A percentile compares a stretch with the other conserved stretches of the same genome.
These are phyloP conservation scores for Scaptomyza hsui DNA, from an alignment of 1,140 invertebrate species.

Conservation along the genomic window DNA sequence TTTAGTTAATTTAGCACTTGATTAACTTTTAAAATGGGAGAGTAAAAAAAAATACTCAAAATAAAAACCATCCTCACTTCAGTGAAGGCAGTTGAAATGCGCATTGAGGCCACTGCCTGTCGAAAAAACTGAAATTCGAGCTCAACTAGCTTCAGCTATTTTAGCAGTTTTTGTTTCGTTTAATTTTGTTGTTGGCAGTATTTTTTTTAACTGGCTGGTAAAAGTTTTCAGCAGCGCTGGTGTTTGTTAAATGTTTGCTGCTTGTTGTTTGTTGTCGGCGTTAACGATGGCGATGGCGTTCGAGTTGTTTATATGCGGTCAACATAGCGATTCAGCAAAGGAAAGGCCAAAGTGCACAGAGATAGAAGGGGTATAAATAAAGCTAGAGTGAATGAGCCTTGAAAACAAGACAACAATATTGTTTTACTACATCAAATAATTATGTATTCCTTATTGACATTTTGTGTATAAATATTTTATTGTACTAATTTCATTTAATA, in stretches of 20 bases:
- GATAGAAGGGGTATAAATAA: too few relatives aligned
- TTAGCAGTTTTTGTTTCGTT: conserved; percentile 12
- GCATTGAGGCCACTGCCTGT: conserved; percentile 68
- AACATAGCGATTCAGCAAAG: conserved; percentile 43
- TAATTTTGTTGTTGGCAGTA: conserved; percentile 31
- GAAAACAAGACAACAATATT: not conserved
- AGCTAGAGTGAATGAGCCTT: too few relatives aligned
- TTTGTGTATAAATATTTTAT: too few relatives aligned
- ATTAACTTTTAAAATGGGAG: conserved; percentile 64
- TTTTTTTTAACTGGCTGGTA: conserved; percentile 60
- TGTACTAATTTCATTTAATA: too few relatives aligned
- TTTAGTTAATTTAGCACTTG: conserved; percentile 77
- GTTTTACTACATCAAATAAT: too few relatives aligned
- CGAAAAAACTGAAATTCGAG: conserved; percentile 68
- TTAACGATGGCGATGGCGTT: conserved; percentile 16
- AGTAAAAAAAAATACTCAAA: conserved; percentile 9
- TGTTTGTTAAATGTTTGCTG: conserved; percentile 65
- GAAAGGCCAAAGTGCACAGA: conserved; percentile 13
- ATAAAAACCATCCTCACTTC: conserved; percentile 18
- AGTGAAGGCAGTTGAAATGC: conserved; percentile 69
- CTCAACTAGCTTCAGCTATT: conserved; percentile 44
- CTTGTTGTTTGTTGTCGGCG: conserved; percentile 46
- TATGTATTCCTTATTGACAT: too few relatives aligned
- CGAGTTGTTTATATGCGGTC: conserved; percentile 69
- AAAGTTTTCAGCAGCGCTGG: conserved; percentile 69